Conservation (phyloP, 23 tunicate genomes). For the Trididemnum clinides region DNA sequence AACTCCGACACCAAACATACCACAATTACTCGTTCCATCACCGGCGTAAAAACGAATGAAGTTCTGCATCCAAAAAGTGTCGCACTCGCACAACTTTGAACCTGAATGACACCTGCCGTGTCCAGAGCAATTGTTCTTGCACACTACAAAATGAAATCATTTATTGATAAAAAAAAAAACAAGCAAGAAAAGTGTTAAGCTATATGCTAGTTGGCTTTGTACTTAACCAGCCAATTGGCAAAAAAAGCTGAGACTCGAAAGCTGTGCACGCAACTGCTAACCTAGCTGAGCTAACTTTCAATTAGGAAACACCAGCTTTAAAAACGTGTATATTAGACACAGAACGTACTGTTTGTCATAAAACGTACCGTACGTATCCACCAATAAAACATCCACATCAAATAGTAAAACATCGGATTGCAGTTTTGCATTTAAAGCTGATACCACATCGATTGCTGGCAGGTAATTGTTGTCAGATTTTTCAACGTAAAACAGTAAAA, state of each 20-base stretch:
- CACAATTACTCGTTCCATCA: slow-evolving; percentile 84
- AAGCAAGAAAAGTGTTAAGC: no score
- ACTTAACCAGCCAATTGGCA: no score
- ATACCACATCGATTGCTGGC: slow-evolving; percentile 49
- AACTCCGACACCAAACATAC: slow-evolving; percentile 36
- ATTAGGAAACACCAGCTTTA: no score
- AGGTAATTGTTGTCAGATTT: neutral
- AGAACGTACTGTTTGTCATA: no score
- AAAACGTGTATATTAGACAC: no score
- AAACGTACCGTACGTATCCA: slow-evolving; percentile 83
- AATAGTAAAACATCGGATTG: slow-evolving; percentile 36
- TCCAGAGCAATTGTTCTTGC: slow-evolving; percentile 83
- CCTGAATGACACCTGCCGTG: slow-evolving; percentile 89
- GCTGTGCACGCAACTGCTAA: no score
- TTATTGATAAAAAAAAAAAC: no score
- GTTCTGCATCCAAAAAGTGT: slow-evolving; percentile 95
- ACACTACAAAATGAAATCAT: no score
- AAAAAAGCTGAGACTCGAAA: no score
- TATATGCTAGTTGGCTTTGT: no score
- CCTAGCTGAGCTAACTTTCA: no score
- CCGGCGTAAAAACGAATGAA: slow-evolving; percentile 78
- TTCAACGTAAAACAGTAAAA: slow-evolving; percentile 60
- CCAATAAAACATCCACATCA: slow-evolving; percentile 58
- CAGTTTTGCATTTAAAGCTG: slow-evolving; percentile 49
- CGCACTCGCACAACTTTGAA: slow-evolving; percentile 91